Evolutionary conservation across 1,140 invertebrate species (phyloP).

Genomic region (Brachionus manjavacas): DNA sequence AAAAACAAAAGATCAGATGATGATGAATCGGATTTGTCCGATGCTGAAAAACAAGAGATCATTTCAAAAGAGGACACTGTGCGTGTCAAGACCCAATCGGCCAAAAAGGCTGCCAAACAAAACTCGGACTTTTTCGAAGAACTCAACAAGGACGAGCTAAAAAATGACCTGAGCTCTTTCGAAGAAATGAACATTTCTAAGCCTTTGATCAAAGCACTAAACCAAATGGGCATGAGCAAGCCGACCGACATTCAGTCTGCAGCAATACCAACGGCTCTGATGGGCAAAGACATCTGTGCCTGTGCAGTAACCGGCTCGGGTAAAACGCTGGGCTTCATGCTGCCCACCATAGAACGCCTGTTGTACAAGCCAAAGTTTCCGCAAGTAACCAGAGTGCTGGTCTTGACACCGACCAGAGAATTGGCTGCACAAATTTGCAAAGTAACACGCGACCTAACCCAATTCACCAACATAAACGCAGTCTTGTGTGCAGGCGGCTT

Average conservation of each 20-base stretch:
- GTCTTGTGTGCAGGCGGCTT: conserved; percentile 70
- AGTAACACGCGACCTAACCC: conserved; percentile 81
- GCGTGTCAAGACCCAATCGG: neutral
- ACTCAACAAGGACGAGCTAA: neutral
- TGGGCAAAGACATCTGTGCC: conserved; percentile 84
- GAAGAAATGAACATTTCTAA: conserved; percentile 41
- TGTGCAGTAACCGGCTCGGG: conserved; percentile 91
- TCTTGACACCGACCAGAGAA: conserved; percentile 92
- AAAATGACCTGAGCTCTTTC: neutral
- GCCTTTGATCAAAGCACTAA: conserved; percentile 12
- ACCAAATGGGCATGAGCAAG: conserved; percentile 60
- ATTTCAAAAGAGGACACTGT: neutral
- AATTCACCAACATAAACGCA: conserved; percentile 68
- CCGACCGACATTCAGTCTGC: conserved; percentile 94
- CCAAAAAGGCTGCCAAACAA: neutral
- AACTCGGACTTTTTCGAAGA: conserved; percentile 35
- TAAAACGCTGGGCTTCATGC: conserved; percentile 96
- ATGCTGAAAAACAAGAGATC: neutral
- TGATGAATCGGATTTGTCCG: neutral
- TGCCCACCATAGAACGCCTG: conserved; percentile 88
- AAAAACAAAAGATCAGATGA: conserved; percentile 2
- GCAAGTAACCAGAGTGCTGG: conserved; percentile 72
- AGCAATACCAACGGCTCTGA: conserved; percentile 84
- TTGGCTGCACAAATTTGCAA: conserved; percentile 85
- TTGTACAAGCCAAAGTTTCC: conserved; percentile 66